Evolutionary conservation across 2,888 invertebrate genomes (phyloP).

Genomic region (Ennomos quercinarius): DNA sequence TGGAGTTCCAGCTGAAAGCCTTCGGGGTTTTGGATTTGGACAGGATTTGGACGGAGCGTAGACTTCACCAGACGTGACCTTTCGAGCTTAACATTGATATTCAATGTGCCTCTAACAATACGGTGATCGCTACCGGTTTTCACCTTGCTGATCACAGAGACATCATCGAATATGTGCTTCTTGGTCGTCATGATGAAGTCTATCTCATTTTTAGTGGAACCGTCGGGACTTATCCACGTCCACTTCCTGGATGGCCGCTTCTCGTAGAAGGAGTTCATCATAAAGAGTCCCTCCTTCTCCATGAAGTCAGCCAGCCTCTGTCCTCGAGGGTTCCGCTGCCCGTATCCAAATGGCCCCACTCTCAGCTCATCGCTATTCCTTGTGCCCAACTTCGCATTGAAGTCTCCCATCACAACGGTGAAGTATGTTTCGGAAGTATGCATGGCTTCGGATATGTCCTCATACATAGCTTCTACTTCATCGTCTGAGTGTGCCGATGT

Average conservation of each 20-base stretch:
- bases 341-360: too few relatives aligned
- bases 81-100: background rate
- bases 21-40: too few relatives aligned
- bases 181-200: background rate
- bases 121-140: background rate
- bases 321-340: background rate
- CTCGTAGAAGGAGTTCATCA: constrained; percentile 18
- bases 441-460: constrained; percentile 7
- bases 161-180: background rate
- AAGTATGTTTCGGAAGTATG: background rate
- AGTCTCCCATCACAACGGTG: too few relatives aligned
- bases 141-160: background rate
- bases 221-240: too few relatives aligned
- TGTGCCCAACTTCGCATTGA: too few relatives aligned
- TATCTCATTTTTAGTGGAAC: too few relatives aligned
- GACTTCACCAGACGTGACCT: background rate
- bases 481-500: background rate
- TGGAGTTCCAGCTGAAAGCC: too few relatives aligned
- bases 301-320: constrained; percentile 14
- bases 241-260: background rate
- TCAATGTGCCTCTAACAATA: background rate
- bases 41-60: background rate
- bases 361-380: too few relatives aligned
- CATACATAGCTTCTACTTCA: constrained; percentile 15
- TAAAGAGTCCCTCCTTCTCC: constrained; percentile 16